Base-by-base conservation (phyloP, 2,113 vertebrate species). In the Pseudonaja textilis region DNA sequence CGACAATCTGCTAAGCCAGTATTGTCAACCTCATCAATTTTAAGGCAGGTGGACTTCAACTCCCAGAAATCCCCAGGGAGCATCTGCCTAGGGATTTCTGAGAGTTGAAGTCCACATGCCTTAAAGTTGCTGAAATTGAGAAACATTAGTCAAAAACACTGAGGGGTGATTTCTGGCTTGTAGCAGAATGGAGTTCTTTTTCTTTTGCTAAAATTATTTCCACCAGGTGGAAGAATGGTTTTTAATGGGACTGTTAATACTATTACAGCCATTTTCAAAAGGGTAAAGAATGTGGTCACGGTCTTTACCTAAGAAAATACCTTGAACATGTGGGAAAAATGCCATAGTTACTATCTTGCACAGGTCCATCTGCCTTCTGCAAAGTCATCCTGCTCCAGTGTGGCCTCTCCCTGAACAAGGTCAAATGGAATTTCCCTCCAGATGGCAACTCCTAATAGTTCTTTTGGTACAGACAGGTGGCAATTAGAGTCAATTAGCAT, bases 211-310 rank as follows among this genome's bases (percentile, higher is more conserved):
- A 87, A 95, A 95, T 91, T 93, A 52, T 92, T 45, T 59, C 94
- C 85, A 57, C 20, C 23, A 93, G 87, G 92, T 91, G 94, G 91
- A 93, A 93, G 92, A 96, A 96, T 90, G 94, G 69, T 94, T 96
- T 93, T 86, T 42, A 42, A 42, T 81, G 18, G 74, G 39, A 39
- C 20, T 39, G 16, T 81, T 81, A 42, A 81, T 81, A 81, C 74
- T 39, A 42, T 22, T 81, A 42, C 10, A 81, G 18, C 8, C 34
- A 81, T 81, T 81, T 81, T 42, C 42, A 18, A 42, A 81, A 81
- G 18, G 7, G 34, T 81, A 34, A 42, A 42, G 34, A 42, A 42
- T 42, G 22, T 3, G 1, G 34, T 20, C 74, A 81, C 9, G 34
- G 39, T 42, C 74, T 81, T 81, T 81, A 81, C 34, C 34, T 42